A percentile compares a stretch with the other conserved stretches of the same genome.
These are phyloP conservation scores for Oryzias sinensis DNA, from an alignment of 2,797 vertebrate genomes.

Conservation along the genomic window DNA sequence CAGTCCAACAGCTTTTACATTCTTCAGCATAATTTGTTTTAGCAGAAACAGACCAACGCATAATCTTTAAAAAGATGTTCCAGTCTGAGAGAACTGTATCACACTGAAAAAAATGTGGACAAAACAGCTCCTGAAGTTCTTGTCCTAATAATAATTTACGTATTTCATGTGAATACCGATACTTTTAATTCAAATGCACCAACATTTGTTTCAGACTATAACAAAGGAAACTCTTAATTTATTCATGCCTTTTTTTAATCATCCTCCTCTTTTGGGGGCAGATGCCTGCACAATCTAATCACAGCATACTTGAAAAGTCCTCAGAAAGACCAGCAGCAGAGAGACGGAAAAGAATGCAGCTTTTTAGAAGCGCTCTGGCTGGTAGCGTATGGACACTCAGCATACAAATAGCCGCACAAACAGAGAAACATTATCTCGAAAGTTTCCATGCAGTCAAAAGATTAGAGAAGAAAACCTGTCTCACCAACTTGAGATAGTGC, in stretches of 20 bases:
- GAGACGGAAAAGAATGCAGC: slow-evolving; percentile 54
- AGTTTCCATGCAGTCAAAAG: neutral
- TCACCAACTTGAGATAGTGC: too few species aligned
- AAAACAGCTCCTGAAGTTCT: neutral
- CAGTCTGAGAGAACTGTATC: neutral
- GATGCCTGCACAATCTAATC: slow-evolving; percentile 73
- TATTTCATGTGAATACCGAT: neutral
- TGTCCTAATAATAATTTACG: neutral
- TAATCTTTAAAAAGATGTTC: neutral
- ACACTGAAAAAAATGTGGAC: neutral
- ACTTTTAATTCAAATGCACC: neutral
- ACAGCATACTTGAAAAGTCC: slow-evolving; percentile 58
- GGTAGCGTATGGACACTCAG: slow-evolving; percentile 8
- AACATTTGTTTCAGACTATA: neutral
- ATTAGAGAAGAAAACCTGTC: neutral
- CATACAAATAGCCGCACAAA: slow-evolving; percentile 19
- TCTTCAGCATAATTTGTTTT: slow-evolving; percentile 11
- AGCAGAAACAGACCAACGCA: slow-evolving; percentile 1
- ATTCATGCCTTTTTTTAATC: slow-evolving; percentile 10
- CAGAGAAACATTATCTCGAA: neutral
- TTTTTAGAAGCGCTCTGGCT: slow-evolving; percentile 10
- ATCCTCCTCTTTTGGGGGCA: slow-evolving; percentile 20
- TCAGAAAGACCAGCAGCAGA: slow-evolving; percentile 57
- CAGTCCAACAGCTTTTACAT: slow-evolving; percentile 25
- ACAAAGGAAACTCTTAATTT: slow-evolving; percentile 1